Conservation (phyloP, 2,113 vertebrate species). For the Lota lota region DNA sequence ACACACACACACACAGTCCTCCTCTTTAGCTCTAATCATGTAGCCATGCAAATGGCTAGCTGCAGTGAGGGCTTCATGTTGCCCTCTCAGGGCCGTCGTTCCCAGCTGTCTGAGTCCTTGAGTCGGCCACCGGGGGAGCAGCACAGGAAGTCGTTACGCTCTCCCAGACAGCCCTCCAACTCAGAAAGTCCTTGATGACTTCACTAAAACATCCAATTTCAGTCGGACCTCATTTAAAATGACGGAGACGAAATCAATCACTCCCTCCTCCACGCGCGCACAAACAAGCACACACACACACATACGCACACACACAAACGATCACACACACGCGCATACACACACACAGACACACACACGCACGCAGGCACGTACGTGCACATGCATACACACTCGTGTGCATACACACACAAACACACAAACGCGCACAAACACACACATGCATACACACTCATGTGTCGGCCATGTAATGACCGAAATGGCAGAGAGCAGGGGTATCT, state of each 20-base stretch:
- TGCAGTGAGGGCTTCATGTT: constrained; percentile 55
- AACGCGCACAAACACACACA: too few species aligned
- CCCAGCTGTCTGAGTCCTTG: constrained; percentile 65
- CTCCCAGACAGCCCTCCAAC: constrained; percentile 58
- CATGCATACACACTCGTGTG: constrained; percentile 32
- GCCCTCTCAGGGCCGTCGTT: constrained; percentile 63
- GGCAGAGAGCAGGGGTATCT: constrained; percentile 22
- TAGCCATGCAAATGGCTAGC: constrained; percentile 67
- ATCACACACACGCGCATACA: too few species aligned
- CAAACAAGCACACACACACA: constrained; percentile 1
- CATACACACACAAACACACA: background rate
- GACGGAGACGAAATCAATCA: constrained; percentile 63
- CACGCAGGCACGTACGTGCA: constrained; percentile 4
- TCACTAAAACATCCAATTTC: constrained; percentile 70
- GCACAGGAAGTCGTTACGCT: constrained; percentile 67
- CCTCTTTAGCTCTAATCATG: constrained; percentile 66
- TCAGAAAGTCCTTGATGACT: constrained; percentile 66
- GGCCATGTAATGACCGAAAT: constrained; percentile 51
- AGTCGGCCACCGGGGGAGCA: constrained; percentile 67
- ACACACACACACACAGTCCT: constrained; percentile 27
- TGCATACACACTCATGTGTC: constrained; percentile 39
- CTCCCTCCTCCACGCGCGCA: constrained; percentile 18
- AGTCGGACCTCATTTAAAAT: constrained; percentile 60
- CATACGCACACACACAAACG: too few species aligned
- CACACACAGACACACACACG: constrained; percentile 1